Percentiles rank a stretch among this genome's conserved stretches.
phyloP scores from a whole-genome alignment of 2,113 vertebrate species.

The Cavia porcellus region DNA sequence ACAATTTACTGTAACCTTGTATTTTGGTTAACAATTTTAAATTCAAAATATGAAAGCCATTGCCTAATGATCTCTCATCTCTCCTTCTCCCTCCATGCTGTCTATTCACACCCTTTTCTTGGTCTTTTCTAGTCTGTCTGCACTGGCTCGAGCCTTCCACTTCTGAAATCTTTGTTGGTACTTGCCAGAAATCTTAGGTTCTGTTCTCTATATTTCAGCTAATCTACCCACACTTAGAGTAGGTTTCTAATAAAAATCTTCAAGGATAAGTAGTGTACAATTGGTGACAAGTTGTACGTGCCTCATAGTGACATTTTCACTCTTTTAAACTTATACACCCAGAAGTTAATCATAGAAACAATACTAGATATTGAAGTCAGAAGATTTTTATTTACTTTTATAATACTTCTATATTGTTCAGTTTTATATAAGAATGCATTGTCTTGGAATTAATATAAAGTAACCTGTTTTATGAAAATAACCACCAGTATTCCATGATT shows the following conservation, averaged over 20 bases:
- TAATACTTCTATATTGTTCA: not conserved
- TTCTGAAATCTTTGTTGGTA: not conserved
- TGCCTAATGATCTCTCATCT: not conserved
- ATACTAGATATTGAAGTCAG: not conserved
- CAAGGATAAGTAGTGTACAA: not conserved
- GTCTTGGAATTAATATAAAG: conserved; percentile 14
- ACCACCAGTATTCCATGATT: not conserved
- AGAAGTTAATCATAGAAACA: not conserved
- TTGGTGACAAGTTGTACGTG: not conserved
- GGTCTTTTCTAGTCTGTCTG: not conserved
- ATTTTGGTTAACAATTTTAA: not conserved
- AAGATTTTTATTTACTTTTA: conserved; percentile 2
- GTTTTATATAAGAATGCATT: conserved; percentile 43
- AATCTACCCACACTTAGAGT: not conserved
- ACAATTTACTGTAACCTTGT: not conserved
- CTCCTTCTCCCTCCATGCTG: rapidly evolving
- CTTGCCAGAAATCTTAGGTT: not conserved
- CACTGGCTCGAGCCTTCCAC: not conserved
- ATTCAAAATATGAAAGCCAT: not conserved
- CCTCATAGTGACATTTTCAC: not conserved
- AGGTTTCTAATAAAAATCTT: not conserved
- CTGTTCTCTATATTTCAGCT: not conserved
- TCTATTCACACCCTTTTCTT: not conserved
- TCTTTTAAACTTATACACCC: not conserved
- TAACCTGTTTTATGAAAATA: conserved; percentile 18